Evolutionary conservation across 2,888 invertebrate genomes (phyloP), one percentile per base, ranked within the genome.

Genomic region (Allolobophora icterica): DNA sequence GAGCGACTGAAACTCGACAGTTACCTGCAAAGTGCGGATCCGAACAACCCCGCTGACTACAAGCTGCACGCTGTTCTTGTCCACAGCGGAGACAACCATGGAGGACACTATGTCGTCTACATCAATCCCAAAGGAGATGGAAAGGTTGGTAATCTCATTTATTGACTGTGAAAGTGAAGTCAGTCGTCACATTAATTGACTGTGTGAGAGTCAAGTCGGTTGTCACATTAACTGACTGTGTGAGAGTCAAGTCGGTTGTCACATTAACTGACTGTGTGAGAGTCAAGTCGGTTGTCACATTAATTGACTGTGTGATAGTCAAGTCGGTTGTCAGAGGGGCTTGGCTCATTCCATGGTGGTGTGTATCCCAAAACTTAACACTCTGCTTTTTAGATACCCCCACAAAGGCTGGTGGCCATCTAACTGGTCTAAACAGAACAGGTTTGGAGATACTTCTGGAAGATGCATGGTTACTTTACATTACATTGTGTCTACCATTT

Each of bases 31-130:
- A 91, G 97, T 98, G 97, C 97, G 92, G 96, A 97, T 92, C 97
- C 92, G 84, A 83, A 15, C n/a, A 92, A 93, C 91, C 97, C 97
- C 42, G 96, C 96, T 90, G 94, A 94, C 90, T 99, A 99, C 95
- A 98, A 98, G 19, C 96, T 99, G 90, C 99, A 99, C 95, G 99
- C 99, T 35, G 99, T 99, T 90, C 96, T 99, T 92, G 99, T 99
- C n/a, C 99, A 99, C 96, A 98, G 98, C 91, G 99, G 99, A 0
- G 99, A 99, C 96, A 99, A 99, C 96, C 99, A 99, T 95, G 99
- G 99, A 21, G 99, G 99, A 0, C 99, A 99, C 95, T 99, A 99
- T 96, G 99, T 99, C 92, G 99, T 99, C 91, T 99, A 99, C 96
- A 99, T 99, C 94, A 99, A 99, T 96, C 99, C 99, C 0, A 97